These are phyloP conservation scores for Ligdia adustata DNA, from an alignment of 2,888 invertebrate genomes.

Conservation along the genomic window DNA sequence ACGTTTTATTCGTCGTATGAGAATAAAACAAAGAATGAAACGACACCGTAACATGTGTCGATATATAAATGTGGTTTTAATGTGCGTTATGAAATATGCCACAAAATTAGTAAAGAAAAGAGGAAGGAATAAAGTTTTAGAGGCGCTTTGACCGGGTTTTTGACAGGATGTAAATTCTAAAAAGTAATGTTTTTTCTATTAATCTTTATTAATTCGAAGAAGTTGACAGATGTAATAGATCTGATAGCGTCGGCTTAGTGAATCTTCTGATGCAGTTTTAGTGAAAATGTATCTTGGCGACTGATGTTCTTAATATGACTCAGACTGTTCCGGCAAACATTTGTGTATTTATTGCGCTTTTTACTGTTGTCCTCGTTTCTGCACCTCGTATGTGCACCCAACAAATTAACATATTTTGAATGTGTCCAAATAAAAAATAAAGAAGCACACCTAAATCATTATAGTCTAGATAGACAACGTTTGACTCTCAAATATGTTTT, in stretches of 20 bases:
- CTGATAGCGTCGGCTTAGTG: conserved; percentile 11
- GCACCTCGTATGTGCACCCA: too few relatives aligned
- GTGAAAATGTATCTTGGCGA: too few relatives aligned
- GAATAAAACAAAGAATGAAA: conserved; percentile 15
- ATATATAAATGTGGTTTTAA: background rate
- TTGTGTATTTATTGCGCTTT: too few relatives aligned
- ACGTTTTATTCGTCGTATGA: conserved; percentile 29
- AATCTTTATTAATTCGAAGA: conserved; percentile 24
- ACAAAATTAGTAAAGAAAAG: conserved; percentile 23
- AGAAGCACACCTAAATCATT: too few relatives aligned
- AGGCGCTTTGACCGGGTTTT: conserved; percentile 28
- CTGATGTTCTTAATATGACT: too few relatives aligned
- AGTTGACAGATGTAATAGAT: conserved; percentile 28
- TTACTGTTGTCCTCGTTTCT: too few relatives aligned
- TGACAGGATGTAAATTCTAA: conserved; percentile 25
- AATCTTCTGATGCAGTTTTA: too few relatives aligned
- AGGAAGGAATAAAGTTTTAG: conserved; percentile 34
- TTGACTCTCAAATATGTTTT: too few relatives aligned
- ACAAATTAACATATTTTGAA: too few relatives aligned
- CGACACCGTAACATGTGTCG: background rate
- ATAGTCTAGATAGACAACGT: too few relatives aligned
- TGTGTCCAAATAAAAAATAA: too few relatives aligned
- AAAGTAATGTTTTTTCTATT: conserved; percentile 23
- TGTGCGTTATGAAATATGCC: conserved; percentile 13
- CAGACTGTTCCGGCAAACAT: too few relatives aligned